These are phyloP conservation scores for Ormyrus thymus DNA, from an alignment of 2,888 invertebrate genomes.

Conservation along the genomic window DNA sequence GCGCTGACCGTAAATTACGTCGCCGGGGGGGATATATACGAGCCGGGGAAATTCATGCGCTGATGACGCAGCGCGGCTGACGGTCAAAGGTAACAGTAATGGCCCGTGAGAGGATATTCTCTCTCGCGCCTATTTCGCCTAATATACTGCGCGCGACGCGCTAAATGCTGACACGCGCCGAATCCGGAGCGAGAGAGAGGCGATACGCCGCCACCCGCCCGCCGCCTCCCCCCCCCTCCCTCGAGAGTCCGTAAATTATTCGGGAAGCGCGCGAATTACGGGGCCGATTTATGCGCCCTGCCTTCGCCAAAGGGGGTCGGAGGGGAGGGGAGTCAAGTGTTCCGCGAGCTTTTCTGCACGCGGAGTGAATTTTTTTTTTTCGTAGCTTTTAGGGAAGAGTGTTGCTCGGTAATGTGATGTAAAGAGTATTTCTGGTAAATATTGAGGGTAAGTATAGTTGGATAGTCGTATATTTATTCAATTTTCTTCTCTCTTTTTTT, in stretches of 20 bases:
- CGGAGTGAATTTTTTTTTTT: no score
- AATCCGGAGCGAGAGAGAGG: constrained; percentile 11
- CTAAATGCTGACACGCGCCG: constrained; percentile 72
- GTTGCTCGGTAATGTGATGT: no score
- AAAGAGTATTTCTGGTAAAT: no score
- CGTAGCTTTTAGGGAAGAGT: no score
- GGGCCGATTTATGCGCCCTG: neutral
- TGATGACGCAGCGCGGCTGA: constrained; percentile 74
- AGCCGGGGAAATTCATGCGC: constrained; percentile 71
- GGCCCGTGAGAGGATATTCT: constrained; percentile 71
- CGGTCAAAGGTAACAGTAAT: constrained; percentile 75
- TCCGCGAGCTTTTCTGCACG: no score
- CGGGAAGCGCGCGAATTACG: constrained; percentile 19
- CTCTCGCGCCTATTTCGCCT: constrained; percentile 70
- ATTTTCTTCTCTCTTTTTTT: no score
- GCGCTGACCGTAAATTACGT: constrained; percentile 70
- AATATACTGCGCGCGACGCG: constrained; percentile 69
- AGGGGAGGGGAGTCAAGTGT: no score
- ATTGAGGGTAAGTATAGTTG: no score
- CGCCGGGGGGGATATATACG: constrained; percentile 62
- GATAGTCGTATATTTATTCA: no score
- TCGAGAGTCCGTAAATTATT: constrained; percentile 28
- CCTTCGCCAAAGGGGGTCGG: no score
- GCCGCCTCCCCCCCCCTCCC: neutral
- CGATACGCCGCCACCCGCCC: neutral